Evolutionary conservation across 2,888 invertebrate species (phyloP), one percentile per base, ranked within the genome.

Genomic region (Mechanitis messenoides): DNA sequence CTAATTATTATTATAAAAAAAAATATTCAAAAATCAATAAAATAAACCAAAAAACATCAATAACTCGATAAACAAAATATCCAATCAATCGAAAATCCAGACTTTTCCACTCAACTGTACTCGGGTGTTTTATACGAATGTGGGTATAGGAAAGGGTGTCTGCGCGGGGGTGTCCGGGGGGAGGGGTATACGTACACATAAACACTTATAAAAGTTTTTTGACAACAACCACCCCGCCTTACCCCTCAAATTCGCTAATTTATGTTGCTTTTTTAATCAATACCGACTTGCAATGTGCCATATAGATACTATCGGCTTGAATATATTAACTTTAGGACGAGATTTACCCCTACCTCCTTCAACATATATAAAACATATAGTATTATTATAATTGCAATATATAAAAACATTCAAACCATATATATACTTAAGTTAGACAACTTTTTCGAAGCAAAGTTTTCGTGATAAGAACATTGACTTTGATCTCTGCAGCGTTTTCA

Each of bases 241-340:
- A 71, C 83, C 80, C 82, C 77, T 79, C 80, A 85, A 85, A 88
- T 87, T 87, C 87, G 88, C 88, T 90, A 90, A 90, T 90, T 90
- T 90, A 90, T 90, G 90, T 90, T 87, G 87, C 87, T 89, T 90
- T 90, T 90, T 90, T 90, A 90, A 90, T 90, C 90, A 90, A 90
- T 90, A 90, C 85, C 76, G 75, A 53, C 56, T 74, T 71, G 72
- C 72, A 70, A 68, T 73, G 73, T 73, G n/a, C 31, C 50, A 50
- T 83, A 82, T 83, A 83, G 81, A 79, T 81, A 79, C 75, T 74
- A 84, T 84, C 79, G 84, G 72, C 63, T 72, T 68, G 71, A 50
- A 50, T 42, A 11, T 42, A 11, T 31, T 50, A 50, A 50, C 50
- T 50, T 31, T 50, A 11, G 7, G 11, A 9, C 5, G 50, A 31